Evolutionary conservation across 2,888 invertebrate genomes (phyloP).

Genomic region (Leptopilina syphax): DNA sequence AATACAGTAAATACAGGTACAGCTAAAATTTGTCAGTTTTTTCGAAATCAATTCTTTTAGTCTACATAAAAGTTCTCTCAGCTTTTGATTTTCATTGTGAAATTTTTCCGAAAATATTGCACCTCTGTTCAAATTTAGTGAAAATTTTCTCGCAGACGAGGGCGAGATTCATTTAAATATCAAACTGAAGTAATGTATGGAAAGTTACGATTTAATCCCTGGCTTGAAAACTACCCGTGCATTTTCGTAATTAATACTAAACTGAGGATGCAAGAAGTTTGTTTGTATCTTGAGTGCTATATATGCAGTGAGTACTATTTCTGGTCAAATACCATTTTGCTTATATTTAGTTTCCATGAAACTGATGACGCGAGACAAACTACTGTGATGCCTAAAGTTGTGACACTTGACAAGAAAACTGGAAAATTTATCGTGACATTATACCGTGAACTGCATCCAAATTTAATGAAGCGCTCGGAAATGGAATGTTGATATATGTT

Average conservation of each 20-base stretch:
- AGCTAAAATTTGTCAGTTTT: too few species aligned
- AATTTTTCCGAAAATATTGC: neutral
- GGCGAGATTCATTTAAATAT: neutral
- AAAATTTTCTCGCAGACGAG: neutral
- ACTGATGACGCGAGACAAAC: constrained; percentile 23
- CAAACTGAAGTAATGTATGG: neutral
- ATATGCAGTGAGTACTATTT: neutral
- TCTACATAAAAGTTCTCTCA: neutral
- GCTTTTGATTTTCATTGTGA: neutral
- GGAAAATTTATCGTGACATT: neutral
- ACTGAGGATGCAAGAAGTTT: constrained; percentile 14
- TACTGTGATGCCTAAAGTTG: constrained; percentile 7
- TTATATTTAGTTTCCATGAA: constrained; percentile 1
- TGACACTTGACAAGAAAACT: constrained; percentile 11
- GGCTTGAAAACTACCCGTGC: neutral
- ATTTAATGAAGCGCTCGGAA: neutral
- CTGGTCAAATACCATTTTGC: constrained; percentile 26
- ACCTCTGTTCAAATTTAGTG: neutral
- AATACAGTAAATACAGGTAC: too few species aligned
- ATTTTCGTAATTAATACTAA: constrained; percentile 21
- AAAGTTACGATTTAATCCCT: constrained; percentile 20
- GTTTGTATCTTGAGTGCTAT: constrained; percentile 13
- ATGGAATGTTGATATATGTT: neutral
- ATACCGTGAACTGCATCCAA: neutral
- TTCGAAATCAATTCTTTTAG: too few species aligned